Conservation (phyloP, 2,113 vertebrate species). For the Odocoileus hemionus region DNA sequence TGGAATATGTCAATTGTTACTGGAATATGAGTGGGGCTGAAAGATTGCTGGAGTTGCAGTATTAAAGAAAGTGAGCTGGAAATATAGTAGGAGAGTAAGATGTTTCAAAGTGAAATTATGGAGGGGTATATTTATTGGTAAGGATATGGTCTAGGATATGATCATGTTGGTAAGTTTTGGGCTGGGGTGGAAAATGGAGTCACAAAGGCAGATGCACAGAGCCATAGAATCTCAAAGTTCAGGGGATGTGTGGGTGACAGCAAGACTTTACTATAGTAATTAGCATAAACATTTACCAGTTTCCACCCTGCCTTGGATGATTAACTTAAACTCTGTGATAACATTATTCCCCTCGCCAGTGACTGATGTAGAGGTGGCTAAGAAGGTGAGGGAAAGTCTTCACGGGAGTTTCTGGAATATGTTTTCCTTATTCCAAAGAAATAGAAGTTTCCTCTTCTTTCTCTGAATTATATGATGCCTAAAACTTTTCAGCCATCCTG, state of each 20-base stretch:
- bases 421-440: conserved; percentile 18
- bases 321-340: neutral
- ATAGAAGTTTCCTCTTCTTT: neutral
- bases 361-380: neutral
- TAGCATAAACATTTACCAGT: neutral
- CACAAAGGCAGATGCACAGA: neutral
- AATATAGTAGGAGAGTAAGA: neutral
- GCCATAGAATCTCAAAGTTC: neutral
- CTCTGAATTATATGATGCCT: neutral
- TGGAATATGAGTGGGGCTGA: neutral
- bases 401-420: neutral
- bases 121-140: neutral
- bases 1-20: neutral
- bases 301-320: neutral
- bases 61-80: neutral
- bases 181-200: neutral
- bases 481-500: neutral
- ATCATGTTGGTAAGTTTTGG: neutral
- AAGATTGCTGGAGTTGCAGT: neutral
- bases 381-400: neutral
- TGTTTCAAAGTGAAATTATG: neutral
- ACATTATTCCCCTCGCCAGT: neutral
- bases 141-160: neutral
- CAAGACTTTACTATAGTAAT: neutral
- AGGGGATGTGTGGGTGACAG: neutral